Evolutionary conservation across 2,797 vertebrate genomes (phyloP).

Genomic region (Semotilus atromaculatus): DNA sequence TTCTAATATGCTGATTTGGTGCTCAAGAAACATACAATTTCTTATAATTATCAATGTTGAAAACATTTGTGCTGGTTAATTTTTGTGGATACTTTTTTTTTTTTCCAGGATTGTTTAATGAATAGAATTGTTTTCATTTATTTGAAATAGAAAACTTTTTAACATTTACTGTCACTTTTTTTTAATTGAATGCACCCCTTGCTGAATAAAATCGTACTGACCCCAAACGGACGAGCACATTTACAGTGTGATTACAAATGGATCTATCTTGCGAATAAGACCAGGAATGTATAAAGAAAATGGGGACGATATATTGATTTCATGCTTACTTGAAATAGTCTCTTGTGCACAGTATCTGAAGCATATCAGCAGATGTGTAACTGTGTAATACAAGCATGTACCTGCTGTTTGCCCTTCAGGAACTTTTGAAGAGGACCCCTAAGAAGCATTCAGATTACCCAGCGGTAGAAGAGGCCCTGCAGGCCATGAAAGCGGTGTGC

Average conservation of each 20-base stretch:
- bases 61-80: no score
- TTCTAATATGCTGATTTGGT: no score
- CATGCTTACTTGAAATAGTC: background rate
- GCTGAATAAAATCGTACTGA: background rate
- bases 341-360: background rate
- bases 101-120: no score
- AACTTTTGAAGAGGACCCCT: slow-evolving; percentile 94
- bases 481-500: slow-evolving; percentile 97
- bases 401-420: slow-evolving; percentile 73
- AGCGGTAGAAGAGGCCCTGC: slow-evolving; percentile 91
- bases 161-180: no score
- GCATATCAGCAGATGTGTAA: slow-evolving; percentile 3
- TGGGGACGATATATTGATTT: background rate
- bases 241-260: background rate
- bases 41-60: no score
- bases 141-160: no score
- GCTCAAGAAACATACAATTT: no score
- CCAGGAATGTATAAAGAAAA: background rate
- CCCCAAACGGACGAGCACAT: background rate
- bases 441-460: slow-evolving; percentile 93
- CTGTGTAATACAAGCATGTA: slow-evolving; percentile 12
- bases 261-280: background rate
- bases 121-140: no score
- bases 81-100: no score
- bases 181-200: background rate